These are phyloP conservation scores for Clarias pachynema DNA, from an alignment of 2,797 vertebrate species.

Conservation along the genomic window DNA sequence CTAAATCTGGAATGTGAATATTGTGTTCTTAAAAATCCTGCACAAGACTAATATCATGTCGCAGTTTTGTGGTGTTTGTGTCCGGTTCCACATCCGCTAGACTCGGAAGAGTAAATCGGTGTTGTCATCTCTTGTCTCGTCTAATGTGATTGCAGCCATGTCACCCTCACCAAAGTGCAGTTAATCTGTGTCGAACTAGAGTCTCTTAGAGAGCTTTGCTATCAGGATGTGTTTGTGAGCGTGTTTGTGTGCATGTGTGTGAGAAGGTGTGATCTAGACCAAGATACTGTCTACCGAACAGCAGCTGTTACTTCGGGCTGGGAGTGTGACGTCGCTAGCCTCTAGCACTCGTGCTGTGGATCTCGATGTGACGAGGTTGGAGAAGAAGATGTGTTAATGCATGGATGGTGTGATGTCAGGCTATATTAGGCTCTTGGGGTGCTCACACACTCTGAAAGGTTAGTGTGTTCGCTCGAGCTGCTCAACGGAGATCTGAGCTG, in stretches of 20 bases:
- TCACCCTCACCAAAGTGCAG: slow-evolving; percentile 5
- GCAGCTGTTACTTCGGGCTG: slow-evolving; percentile 16
- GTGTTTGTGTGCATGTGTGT: neutral
- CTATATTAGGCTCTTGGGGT: slow-evolving; percentile 64
- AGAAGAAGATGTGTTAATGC: slow-evolving; percentile 63
- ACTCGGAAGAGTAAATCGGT: neutral
- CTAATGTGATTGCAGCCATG: slow-evolving; percentile 14
- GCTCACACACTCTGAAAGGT: slow-evolving; percentile 67
- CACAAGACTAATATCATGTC: neutral
- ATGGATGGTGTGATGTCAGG: slow-evolving; percentile 64
- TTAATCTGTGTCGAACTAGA: slow-evolving; percentile 2
- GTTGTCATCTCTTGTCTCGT: neutral
- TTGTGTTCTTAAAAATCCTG: too few relatives aligned
- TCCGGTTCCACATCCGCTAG: neutral
- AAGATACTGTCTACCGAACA: slow-evolving; percentile 11
- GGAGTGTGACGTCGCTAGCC: slow-evolving; percentile 5
- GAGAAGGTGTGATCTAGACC: neutral
- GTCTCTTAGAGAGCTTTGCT: slow-evolving; percentile 4
- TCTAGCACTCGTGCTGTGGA: slow-evolving; percentile 8
- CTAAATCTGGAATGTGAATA: too few relatives aligned
- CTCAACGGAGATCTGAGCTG: slow-evolving; percentile 66
- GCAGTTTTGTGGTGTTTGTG: neutral
- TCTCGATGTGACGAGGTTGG: neutral
- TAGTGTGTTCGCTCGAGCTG: slow-evolving; percentile 52
- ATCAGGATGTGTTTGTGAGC: neutral